A percentile compares a stretch with the other conserved stretches of the same genome.
Conservation (phyloP, 1,140 invertebrate species). For the Euwallacea similis region DNA sequence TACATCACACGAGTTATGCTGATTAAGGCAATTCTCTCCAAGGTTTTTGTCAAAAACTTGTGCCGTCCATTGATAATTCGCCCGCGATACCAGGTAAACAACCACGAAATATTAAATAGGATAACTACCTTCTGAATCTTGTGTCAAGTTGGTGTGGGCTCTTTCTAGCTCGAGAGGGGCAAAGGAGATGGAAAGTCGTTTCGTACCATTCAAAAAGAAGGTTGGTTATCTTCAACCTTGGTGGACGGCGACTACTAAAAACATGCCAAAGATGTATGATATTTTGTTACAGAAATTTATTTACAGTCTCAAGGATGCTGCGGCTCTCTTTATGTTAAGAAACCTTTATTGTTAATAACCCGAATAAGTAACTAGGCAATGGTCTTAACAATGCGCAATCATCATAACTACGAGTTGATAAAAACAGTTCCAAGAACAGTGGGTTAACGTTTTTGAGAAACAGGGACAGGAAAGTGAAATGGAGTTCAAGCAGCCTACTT, state of each 20-base stretch:
- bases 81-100: conserved; percentile 26
- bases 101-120: conserved; percentile 19
- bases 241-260: conserved; percentile 22
- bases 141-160: neutral
- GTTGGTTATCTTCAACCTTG: conserved; percentile 30
- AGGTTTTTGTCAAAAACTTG: conserved; percentile 20
- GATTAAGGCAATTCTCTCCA: conserved; percentile 22
- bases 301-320: conserved; percentile 30
- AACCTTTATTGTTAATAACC: conserved; percentile 26
- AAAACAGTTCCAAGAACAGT: conserved; percentile 7
- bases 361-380: conserved; percentile 21
- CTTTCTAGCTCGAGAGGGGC: neutral
- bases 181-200: neutral
- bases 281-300: conserved; percentile 33
- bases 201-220: conserved; percentile 15
- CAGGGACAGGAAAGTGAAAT: neutral
- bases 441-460: conserved; percentile 8
- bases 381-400: conserved; percentile 24
- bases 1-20: conserved; percentile 23
- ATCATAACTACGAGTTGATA: conserved; percentile 25
- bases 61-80: conserved; percentile 27
- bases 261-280: conserved; percentile 27
- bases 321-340: conserved; percentile 30
- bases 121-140: conserved; percentile 5
- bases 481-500: neutral